A percentile compares a stretch with the other conserved stretches of the same genome.
Conservation (phyloP, 2,797 vertebrate species). For the Anabacerthia variegaticeps region DNA sequence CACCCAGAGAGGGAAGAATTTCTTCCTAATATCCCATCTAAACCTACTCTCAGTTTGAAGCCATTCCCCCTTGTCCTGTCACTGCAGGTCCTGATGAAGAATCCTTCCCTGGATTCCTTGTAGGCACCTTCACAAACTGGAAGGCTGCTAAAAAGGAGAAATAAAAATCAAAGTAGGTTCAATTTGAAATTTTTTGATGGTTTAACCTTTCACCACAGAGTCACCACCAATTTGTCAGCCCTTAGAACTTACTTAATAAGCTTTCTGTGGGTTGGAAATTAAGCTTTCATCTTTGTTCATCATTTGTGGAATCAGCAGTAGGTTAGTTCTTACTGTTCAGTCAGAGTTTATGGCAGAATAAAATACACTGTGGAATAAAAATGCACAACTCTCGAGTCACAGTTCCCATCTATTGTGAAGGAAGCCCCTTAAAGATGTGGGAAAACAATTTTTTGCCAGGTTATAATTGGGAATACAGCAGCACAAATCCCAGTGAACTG, state of each 20-base stretch:
- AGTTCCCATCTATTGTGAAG: not conserved
- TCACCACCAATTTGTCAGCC: not conserved
- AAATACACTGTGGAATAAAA: not conserved
- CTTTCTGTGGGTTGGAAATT: not conserved
- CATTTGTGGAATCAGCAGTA: not conserved
- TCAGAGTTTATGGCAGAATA: not conserved
- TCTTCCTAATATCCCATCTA: not conserved
- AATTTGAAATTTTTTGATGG: not conserved
- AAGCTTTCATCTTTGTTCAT: not conserved
- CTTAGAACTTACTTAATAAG: not conserved
- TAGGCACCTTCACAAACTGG: not conserved
- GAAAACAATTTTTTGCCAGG: not conserved
- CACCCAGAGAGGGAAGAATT: rapidly evolving
- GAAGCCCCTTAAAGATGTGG: not conserved
- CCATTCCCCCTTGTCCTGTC: not conserved
- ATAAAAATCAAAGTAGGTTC: not conserved
- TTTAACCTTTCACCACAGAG: not conserved
- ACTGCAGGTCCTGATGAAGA: not conserved
- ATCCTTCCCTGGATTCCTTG: not conserved
- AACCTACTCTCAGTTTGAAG: not conserved
- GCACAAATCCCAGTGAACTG: not conserved
- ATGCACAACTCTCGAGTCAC: not conserved
- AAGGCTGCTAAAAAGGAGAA: not conserved
- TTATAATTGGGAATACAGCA: not conserved
- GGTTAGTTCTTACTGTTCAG: not conserved